These are phyloP conservation scores for Aphelinus atriplicis DNA, from an alignment of 1,140 invertebrate species.

Conservation along the genomic window DNA sequence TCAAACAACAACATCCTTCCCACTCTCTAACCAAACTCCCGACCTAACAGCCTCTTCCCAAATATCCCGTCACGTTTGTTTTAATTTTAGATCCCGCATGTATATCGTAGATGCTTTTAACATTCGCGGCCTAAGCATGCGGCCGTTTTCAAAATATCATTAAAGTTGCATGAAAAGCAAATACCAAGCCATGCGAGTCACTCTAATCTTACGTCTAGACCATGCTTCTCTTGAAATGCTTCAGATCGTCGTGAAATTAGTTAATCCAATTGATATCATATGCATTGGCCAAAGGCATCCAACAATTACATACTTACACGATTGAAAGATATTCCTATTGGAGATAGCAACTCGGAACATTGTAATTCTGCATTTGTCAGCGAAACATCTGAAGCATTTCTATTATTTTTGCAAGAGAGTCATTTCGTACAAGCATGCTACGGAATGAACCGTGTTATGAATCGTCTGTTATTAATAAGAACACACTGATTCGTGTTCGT, in stretches of 20 bases:
- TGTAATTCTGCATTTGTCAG: no score
- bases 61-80: conserved; percentile 30
- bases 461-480: conserved; percentile 12
- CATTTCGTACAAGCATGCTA: conserved; percentile 41
- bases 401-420: conserved; percentile 34
- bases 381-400: conserved; percentile 24
- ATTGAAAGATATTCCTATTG: neutral
- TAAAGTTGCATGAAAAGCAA: conserved; percentile 21
- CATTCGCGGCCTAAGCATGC: conserved; percentile 30
- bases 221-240: conserved; percentile 9
- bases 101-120: conserved; percentile 32
- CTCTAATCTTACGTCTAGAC: conserved; percentile 23
- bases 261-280: neutral
- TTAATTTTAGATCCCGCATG: conserved; percentile 30
- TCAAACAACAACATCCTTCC: conserved; percentile 45
- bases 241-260: conserved; percentile 1
- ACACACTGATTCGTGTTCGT: no score
- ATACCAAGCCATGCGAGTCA: conserved; percentile 41
- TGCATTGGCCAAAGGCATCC: no score
- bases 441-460: conserved; percentile 31
- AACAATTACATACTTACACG: neutral
- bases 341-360: neutral
- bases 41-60: conserved; percentile 41
- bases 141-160: conserved; percentile 19
- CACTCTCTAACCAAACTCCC: conserved; percentile 44